These are phyloP conservation scores for Mystacornis crossleyi DNA, from an alignment of 2,113 vertebrate genomes.

Conservation along the genomic window DNA sequence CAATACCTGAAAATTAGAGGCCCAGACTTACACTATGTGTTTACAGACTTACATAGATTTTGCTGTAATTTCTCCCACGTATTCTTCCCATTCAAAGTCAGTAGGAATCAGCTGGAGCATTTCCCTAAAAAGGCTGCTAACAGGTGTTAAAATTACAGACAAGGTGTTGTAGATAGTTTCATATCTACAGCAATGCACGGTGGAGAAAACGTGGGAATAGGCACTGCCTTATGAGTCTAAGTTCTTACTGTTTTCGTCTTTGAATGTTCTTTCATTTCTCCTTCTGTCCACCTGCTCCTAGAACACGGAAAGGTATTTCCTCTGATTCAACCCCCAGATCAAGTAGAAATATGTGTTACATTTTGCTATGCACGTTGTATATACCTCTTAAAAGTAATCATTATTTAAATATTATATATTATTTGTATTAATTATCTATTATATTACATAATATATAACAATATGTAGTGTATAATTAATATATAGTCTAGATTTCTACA, in stretches of 20 bases:
- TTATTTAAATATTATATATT: background rate
- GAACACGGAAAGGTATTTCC: background rate
- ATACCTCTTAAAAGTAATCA: background rate
- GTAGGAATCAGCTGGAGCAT: background rate
- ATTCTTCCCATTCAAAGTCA: background rate
- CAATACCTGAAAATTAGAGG: background rate
- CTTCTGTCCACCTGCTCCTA: background rate
- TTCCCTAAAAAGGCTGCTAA: background rate
- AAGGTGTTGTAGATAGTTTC: background rate
- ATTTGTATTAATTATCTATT: too few species aligned
- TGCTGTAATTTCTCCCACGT: background rate
- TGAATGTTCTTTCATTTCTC: background rate
- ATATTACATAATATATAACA: background rate
- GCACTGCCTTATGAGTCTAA: background rate
- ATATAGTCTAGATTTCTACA: background rate
- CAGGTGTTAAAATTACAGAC: background rate
- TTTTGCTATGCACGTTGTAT: background rate
- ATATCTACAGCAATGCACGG: background rate
- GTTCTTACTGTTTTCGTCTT: background rate
- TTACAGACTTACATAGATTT: background rate
- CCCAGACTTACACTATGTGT: background rate
- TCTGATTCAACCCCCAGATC: background rate
- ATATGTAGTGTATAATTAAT: background rate
- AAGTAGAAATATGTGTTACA: background rate
- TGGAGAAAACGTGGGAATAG: constrained; percentile 3